Percentiles rank a stretch among this genome's conserved stretches.
phyloP scores from a whole-genome alignment of 1,140 invertebrate genomes.

The Wiebesia pumilae region DNA sequence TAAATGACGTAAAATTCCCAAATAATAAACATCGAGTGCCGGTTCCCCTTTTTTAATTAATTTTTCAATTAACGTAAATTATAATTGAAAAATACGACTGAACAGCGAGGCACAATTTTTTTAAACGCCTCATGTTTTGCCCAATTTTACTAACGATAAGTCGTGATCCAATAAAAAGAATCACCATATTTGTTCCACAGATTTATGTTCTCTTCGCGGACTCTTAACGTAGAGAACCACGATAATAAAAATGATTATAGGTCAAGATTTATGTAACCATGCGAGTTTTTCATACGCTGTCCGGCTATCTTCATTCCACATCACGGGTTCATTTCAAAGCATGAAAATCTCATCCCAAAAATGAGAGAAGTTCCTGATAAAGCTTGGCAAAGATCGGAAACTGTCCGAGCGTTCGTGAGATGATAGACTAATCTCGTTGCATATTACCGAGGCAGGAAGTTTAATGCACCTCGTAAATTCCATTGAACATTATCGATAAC shows the following conservation, averaged over 20 bases:
- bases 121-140: no score
- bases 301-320: neutral
- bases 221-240: no score
- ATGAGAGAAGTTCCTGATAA: constrained; percentile 22
- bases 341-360: constrained; percentile 2
- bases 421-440: constrained; percentile 37
- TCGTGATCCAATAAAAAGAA: neutral
- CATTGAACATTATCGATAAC: constrained; percentile 46
- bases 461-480: constrained; percentile 43
- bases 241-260: constrained; percentile 1
- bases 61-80: no score
- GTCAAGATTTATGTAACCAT: constrained; percentile 3
- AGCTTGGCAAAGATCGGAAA: constrained; percentile 19
- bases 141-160: no score
- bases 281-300: neutral
- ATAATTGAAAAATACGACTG: no score
- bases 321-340: constrained; percentile 7
- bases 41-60: no score
- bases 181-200: neutral
- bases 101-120: no score
- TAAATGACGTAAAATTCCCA: no score
- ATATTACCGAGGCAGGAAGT: constrained; percentile 33
- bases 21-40: no score
- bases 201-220: neutral
- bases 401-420: constrained; percentile 16